Conservation (phyloP, 2,113 vertebrate genomes). For the Columba livia region DNA sequence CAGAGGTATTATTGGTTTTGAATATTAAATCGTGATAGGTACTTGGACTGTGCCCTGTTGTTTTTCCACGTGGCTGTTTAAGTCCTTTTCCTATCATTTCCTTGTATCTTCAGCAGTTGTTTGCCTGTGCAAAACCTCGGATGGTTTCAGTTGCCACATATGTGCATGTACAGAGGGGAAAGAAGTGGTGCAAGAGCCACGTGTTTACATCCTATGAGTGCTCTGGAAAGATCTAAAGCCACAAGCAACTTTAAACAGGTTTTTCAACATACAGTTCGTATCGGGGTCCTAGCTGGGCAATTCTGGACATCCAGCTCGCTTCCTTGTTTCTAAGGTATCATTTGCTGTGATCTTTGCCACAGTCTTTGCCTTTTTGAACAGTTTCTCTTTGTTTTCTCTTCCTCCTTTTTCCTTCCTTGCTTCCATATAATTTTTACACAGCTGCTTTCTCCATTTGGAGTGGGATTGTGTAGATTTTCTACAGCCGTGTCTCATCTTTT, state of each 20-base stretch:
- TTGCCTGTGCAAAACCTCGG: background rate
- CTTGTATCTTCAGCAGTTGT: background rate
- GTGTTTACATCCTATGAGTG: background rate
- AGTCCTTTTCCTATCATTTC: background rate
- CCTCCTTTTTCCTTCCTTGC: background rate
- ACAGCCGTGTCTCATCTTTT: background rate
- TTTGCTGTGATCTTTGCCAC: background rate
- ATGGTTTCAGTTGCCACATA: too few relatives aligned
- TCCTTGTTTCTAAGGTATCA: background rate
- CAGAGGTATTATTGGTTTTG: background rate
- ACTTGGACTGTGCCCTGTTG: background rate
- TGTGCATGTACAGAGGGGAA: background rate
- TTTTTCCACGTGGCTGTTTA: background rate
- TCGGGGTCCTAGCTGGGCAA: background rate
- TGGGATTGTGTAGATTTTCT: background rate
- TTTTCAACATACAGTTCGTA: background rate
- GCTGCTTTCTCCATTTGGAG: background rate
- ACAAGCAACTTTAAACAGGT: background rate
- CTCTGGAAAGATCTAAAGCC: background rate
- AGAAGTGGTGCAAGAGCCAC: rapidly evolving
- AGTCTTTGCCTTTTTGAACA: background rate
- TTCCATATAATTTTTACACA: background rate
- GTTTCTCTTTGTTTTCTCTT: background rate
- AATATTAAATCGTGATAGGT: background rate
- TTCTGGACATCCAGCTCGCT: background rate